Percentiles rank a stretch among this genome's conserved stretches.
These are phyloP conservation scores for Mythimna ferrago DNA, from an alignment of 2,888 invertebrate genomes.

Conservation along the genomic window DNA sequence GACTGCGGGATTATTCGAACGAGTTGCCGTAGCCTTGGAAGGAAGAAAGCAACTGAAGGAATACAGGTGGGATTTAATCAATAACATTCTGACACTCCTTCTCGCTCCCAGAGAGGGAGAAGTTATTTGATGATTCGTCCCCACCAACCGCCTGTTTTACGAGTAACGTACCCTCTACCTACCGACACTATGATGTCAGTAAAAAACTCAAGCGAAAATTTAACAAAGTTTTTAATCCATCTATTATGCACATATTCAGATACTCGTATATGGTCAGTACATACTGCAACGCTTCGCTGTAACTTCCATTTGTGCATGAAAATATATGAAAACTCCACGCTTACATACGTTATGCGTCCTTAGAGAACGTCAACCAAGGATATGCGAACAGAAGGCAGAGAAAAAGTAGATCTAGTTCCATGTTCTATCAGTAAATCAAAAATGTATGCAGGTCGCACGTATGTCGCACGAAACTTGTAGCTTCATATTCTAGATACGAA, in stretches of 20 bases:
- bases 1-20: background rate
- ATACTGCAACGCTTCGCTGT: slow-evolving; percentile 13
- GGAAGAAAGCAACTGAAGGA: too few relatives aligned
- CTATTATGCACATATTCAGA: slow-evolving; percentile 15
- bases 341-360: slow-evolving; percentile 44
- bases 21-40: too few relatives aligned
- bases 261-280: slow-evolving; percentile 9
- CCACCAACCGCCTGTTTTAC: too few relatives aligned
- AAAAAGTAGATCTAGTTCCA: slow-evolving; percentile 48
- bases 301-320: slow-evolving; percentile 33
- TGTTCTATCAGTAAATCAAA: slow-evolving; percentile 53
- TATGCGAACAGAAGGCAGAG: slow-evolving; percentile 19
- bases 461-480: slow-evolving; percentile 14
- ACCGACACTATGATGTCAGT: too few relatives aligned
- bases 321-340: slow-evolving; percentile 38
- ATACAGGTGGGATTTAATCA: too few relatives aligned
- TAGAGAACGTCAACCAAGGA: slow-evolving; percentile 30
- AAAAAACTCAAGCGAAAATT: background rate
- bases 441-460: slow-evolving; percentile 48
- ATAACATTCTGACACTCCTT: too few relatives aligned
- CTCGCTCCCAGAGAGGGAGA: too few relatives aligned
- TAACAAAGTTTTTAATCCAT: background rate
- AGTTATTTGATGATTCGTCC: too few relatives aligned
- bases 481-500: slow-evolving; percentile 35
- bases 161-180: too few relatives aligned